phyloP scores from a whole-genome alignment of 2,113 vertebrate genomes.

The Mormoops blainvillei region DNA sequence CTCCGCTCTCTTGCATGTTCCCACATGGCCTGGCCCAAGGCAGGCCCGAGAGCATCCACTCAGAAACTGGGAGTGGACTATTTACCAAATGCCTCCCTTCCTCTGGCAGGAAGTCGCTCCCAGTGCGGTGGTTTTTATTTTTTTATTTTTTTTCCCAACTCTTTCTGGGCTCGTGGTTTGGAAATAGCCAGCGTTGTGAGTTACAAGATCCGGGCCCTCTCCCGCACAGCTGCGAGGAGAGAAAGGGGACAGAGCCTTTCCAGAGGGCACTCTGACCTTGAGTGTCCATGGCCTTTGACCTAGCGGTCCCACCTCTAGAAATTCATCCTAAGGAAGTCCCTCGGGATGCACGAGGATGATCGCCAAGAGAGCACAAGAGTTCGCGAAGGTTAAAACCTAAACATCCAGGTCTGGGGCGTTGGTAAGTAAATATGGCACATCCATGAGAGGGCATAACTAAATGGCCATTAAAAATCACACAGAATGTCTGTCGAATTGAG shows the following conservation, averaged over 20 bases:
- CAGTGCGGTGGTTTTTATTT: conserved; percentile 28
- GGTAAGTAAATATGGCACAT: background rate
- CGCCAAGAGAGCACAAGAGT: background rate
- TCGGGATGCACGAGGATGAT: rapidly evolving
- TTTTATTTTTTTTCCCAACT: conserved; percentile 3
- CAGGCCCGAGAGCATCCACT: conserved; percentile 17
- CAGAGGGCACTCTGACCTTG: conserved; percentile 8
- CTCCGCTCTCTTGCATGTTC: background rate
- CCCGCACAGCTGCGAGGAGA: background rate
- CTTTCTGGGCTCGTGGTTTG: conserved; percentile 62
- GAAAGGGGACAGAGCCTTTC: conserved; percentile 32
- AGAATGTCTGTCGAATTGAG: background rate
- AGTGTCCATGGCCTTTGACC: conserved; percentile 5
- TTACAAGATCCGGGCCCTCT: conserved; percentile 42
- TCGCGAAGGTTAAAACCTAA: background rate
- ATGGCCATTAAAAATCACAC: background rate
- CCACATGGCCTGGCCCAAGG: background rate
- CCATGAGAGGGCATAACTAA: background rate
- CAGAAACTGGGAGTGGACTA: conserved; percentile 58
- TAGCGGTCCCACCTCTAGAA: conserved; percentile 50
- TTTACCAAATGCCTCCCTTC: conserved; percentile 65
- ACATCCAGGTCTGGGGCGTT: background rate
- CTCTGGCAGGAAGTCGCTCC: conserved; percentile 65
- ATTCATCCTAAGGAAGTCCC: conserved; percentile 35
- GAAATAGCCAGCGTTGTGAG: conserved; percentile 50